Evolutionary conservation across 30 jellyfish, hydroid and myxozoan species (phyloP).

Genomic region (Clytia hemisphaerica): DNA sequence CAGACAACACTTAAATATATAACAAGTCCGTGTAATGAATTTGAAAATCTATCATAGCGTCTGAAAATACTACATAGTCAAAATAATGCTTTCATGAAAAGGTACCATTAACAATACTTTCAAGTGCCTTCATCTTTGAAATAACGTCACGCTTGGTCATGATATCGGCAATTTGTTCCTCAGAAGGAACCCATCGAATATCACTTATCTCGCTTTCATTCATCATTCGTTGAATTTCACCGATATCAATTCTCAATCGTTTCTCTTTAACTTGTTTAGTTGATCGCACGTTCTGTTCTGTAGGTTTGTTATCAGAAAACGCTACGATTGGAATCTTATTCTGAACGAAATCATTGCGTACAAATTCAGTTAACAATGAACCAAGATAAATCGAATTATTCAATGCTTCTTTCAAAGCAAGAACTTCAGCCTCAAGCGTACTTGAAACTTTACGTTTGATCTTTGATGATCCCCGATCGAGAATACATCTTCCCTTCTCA

Average conservation of each 20-base stretch:
- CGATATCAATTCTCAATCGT: conserved; percentile 5
- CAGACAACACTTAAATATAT: too few species aligned
- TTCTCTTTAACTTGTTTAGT: conserved; percentile 14
- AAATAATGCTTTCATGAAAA: too few species aligned
- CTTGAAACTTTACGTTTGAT: conserved; percentile 10
- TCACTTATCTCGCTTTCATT: not conserved
- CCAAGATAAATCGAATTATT: conserved; percentile 9
- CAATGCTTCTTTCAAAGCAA: conserved; percentile 4
- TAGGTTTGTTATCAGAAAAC: conserved; percentile 6
- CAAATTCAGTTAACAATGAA: not conserved
- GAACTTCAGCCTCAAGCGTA: conserved; percentile 12
- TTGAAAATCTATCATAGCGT: too few species aligned
- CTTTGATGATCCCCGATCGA: conserved; percentile 15
- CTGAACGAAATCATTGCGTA: not conserved
- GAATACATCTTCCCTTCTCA: not conserved
- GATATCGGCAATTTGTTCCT: conserved; percentile 1
- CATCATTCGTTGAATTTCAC: conserved; percentile 6
- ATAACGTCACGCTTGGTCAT: conserved; percentile 11
- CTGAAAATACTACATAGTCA: too few species aligned
- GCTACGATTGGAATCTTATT: not conserved
- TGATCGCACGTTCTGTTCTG: conserved; percentile 4
- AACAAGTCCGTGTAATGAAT: too few species aligned
- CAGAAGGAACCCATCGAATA: conserved; percentile 9
- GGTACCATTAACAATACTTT: too few species aligned
- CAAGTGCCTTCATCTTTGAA: too few species aligned